Evolutionary conservation across 2,113 vertebrate species (phyloP).

Genomic region (Merops nubicus): DNA sequence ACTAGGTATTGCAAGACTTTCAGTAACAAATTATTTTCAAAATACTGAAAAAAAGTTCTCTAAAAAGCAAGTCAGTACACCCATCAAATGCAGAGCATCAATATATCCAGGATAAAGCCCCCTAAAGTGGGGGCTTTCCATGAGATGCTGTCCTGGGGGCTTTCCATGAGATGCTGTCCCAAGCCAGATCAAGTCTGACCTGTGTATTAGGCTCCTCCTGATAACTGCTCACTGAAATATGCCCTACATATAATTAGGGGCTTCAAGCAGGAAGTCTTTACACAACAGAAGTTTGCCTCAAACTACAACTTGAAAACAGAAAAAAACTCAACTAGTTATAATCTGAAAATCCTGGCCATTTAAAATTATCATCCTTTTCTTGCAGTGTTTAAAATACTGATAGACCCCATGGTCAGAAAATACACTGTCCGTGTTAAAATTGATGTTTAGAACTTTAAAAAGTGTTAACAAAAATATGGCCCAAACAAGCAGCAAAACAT

Average conservation of each 20-base stretch:
- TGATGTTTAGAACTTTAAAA: neutral
- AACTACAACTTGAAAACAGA: neutral
- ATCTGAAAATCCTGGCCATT: neutral
- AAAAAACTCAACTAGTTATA: neutral
- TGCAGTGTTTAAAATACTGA: neutral
- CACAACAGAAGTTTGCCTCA: neutral
- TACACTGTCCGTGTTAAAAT: neutral
- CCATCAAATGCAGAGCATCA: neutral
- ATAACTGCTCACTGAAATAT: neutral
- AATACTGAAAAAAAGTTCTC: neutral
- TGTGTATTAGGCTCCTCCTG: neutral
- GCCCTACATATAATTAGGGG: neutral
- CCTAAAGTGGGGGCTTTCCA: neutral
- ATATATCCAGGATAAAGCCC: neutral
- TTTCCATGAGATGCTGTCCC: neutral
- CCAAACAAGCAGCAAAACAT: constrained; percentile 33
- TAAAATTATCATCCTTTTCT: neutral
- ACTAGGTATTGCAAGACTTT: neutral
- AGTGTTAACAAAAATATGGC: neutral
- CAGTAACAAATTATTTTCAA: neutral
- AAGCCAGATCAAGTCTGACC: neutral
- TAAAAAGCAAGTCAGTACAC: neutral
- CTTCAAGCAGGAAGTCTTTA: neutral
- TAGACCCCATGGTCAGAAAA: neutral
- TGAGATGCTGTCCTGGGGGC: neutral